These are phyloP conservation scores for Microplitis deprimator DNA, from an alignment of 2,888 invertebrate genomes.

Conservation along the genomic window DNA sequence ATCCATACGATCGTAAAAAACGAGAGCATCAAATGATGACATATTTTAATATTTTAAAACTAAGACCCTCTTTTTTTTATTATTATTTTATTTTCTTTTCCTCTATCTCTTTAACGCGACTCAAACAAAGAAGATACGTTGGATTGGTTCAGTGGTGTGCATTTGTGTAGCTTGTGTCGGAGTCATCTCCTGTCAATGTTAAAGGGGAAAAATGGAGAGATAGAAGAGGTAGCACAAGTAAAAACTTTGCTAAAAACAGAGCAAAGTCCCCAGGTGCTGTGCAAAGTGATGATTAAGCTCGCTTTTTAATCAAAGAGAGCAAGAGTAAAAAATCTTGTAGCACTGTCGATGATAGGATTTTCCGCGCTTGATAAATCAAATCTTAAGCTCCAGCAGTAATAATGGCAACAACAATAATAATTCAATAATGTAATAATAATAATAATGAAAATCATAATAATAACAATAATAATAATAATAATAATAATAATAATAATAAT, in stretches of 20 bases:
- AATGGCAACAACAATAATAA: conserved; percentile 8
- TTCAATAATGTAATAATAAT: not conserved
- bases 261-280: conserved; percentile 67
- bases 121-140: conserved; percentile 62
- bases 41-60: conserved; percentile 71
- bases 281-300: conserved; percentile 68
- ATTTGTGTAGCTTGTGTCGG: conserved; percentile 59
- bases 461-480: too few relatives aligned
- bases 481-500: not conserved
- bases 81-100: conserved; percentile 37
- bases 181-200: conserved; percentile 40
- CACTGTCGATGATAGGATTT: conserved; percentile 64
- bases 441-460: not conserved
- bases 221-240: conserved; percentile 37
- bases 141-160: conserved; percentile 58
- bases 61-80: conserved; percentile 14
- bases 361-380: conserved; percentile 68
- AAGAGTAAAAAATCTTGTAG: conserved; percentile 69
- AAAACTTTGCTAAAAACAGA: conserved; percentile 45
- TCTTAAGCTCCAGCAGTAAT: conserved; percentile 50
- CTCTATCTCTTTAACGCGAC: conserved; percentile 42
- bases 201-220: conserved; percentile 42
- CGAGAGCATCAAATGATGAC: conserved; percentile 67
- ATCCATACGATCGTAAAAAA: not conserved
- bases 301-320: conserved; percentile 69